Evolutionary conservation across 2,113 vertebrate species (phyloP).

Genomic region (Sporophila hypoxantha): DNA sequence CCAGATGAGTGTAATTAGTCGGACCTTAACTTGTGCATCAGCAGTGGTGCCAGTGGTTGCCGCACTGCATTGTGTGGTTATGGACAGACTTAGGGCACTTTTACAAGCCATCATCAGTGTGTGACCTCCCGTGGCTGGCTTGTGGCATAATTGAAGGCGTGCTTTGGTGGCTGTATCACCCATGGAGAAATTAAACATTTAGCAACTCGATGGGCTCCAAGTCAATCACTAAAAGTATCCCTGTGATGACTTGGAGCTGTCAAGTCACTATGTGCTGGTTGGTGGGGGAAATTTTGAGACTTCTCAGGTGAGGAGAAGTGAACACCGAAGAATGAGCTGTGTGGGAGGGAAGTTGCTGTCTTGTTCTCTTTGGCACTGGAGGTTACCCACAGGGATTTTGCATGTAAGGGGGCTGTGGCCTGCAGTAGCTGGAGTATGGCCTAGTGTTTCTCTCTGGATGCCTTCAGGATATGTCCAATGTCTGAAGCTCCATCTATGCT

Average conservation of each 20-base stretch:
- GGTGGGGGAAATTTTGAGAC: not conserved
- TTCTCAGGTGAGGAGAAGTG: not conserved
- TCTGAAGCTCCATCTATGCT: not conserved
- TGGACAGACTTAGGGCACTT: accelerated
- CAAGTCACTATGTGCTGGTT: not conserved
- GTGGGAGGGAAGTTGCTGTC: not conserved
- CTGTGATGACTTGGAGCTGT: not conserved
- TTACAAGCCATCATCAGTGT: not conserved
- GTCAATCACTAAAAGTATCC: not conserved
- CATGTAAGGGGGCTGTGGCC: accelerated
- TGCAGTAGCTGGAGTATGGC: not conserved
- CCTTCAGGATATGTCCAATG: not conserved
- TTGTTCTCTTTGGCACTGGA: not conserved
- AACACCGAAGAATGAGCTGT: not conserved
- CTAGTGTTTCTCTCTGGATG: not conserved
- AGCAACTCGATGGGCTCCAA: not conserved
- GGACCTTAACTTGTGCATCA: not conserved
- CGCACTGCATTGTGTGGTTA: not conserved
- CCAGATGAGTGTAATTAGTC: not conserved
- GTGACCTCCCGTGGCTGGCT: not conserved
- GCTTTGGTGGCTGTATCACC: not conserved
- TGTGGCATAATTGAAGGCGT: not conserved
- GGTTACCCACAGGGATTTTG: not conserved
- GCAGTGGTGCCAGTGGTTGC: not conserved
- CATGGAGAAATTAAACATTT: not conserved